These are phyloP conservation scores for Icerya purchasi DNA, from an alignment of 2,888 invertebrate species.

Conservation along the genomic window DNA sequence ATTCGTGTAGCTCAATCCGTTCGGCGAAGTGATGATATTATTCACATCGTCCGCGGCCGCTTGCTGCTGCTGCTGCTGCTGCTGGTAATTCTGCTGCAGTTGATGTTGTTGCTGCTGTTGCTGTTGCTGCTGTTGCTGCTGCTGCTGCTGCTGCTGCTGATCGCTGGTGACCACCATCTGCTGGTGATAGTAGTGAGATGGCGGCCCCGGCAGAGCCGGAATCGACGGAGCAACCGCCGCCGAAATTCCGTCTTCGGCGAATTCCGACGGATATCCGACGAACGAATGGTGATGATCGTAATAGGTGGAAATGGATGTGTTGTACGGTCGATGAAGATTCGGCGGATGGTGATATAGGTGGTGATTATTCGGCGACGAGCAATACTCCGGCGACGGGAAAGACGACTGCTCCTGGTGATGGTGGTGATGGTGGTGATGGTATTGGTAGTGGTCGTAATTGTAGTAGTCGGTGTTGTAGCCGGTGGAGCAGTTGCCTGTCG, in stretches of 20 bases:
- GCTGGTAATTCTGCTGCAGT: conserved; percentile 24
- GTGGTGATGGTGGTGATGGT: conserved; percentile 24
- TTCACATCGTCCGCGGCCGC: conserved; percentile 26
- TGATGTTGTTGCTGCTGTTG: conserved; percentile 22
- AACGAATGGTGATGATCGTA: not conserved
- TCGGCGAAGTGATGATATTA: conserved; percentile 58
- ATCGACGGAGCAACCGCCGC: not conserved
- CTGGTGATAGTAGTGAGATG: conserved; percentile 22
- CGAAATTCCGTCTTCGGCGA: not conserved
- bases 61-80: conserved; percentile 25
- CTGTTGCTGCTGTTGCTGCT: not conserved
- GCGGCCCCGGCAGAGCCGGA: not conserved
- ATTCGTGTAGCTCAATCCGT: conserved; percentile 74
- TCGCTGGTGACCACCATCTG: no score
- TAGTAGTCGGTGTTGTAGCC: conserved; percentile 20
- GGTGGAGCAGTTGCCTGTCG: conserved; percentile 25
- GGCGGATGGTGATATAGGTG: conserved; percentile 1
- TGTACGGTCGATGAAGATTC: conserved; percentile 3
- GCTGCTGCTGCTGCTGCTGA: not conserved
- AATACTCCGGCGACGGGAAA: conserved; percentile 7
- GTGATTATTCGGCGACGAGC: conserved; percentile 6
- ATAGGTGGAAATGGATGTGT: not conserved
- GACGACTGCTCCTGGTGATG: conserved; percentile 18
- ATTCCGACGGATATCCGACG: not conserved
- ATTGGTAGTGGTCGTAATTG: conserved; percentile 28